phyloP scores from a whole-genome alignment of 2,888 invertebrate species.

The Argyresthia albistria region DNA sequence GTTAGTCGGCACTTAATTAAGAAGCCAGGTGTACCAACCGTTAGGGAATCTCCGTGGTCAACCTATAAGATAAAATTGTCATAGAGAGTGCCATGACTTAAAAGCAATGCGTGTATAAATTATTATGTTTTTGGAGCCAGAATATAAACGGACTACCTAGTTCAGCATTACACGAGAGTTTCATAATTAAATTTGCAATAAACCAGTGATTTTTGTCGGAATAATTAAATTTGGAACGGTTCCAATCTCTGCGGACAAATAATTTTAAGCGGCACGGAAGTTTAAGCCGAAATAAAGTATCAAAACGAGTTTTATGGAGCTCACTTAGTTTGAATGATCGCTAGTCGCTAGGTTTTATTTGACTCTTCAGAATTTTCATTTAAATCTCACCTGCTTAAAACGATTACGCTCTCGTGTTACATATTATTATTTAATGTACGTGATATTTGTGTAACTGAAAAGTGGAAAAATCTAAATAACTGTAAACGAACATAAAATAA shows the following conservation, averaged over 20 bases:
- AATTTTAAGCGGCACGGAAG: constrained; percentile 60
- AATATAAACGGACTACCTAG: too few relatives aligned
- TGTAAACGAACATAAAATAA: too few relatives aligned
- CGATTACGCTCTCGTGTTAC: too few relatives aligned
- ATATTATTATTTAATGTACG: neutral
- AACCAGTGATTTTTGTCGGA: constrained; percentile 51
- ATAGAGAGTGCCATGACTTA: too few relatives aligned
- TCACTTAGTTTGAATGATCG: constrained; percentile 57
- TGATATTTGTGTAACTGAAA: neutral
- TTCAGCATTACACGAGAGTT: neutral
- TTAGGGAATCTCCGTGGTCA: too few relatives aligned
- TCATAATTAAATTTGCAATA: constrained; percentile 35
- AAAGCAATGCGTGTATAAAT: too few relatives aligned
- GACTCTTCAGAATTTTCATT: neutral
- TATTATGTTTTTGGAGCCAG: too few relatives aligned
- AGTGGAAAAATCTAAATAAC: constrained; percentile 13
- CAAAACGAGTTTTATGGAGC: constrained; percentile 58
- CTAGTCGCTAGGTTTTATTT: constrained; percentile 21
- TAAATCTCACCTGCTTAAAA: too few relatives aligned
- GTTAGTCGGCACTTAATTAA: too few relatives aligned
- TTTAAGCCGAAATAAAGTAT: constrained; percentile 66
- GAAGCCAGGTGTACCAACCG: too few relatives aligned
- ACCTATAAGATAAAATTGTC: too few relatives aligned
- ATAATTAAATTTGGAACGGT: constrained; percentile 65
- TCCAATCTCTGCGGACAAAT: constrained; percentile 61